phyloP scores from a whole-genome alignment of 2,888 invertebrate species.

The Chrysina gloriosa region DNA sequence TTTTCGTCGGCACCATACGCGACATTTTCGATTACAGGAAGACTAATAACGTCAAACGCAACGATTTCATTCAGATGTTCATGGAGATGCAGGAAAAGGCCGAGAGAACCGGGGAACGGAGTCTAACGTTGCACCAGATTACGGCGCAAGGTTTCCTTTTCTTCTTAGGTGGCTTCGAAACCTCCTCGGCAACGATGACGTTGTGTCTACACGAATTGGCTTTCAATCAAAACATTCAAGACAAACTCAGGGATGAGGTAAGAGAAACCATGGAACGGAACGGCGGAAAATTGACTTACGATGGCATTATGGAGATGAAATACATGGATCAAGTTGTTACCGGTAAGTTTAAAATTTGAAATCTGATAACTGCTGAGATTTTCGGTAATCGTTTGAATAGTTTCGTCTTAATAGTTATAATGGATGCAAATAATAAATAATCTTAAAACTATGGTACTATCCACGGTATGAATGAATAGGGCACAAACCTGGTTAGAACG shows the following conservation, averaged over 20 bases:
- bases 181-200: slow-evolving; percentile 62
- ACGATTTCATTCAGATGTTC: slow-evolving; percentile 60
- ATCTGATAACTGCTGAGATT: no score
- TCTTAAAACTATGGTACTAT: no score
- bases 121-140: slow-evolving; percentile 46
- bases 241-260: slow-evolving; percentile 62
- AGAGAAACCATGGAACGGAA: slow-evolving; percentile 53
- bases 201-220: slow-evolving; percentile 62
- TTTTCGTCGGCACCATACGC: slow-evolving; percentile 13
- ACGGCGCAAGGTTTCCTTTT: slow-evolving; percentile 61
- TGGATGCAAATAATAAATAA: no score
- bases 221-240: slow-evolving; percentile 61
- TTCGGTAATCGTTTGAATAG: no score
- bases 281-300: slow-evolving; percentile 60
- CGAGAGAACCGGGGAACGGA: slow-evolving; percentile 3
- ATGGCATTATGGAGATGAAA: slow-evolving; percentile 63
- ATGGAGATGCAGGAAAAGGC: slow-evolving; percentile 49
- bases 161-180: slow-evolving; percentile 65
- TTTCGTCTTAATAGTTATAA: no score
- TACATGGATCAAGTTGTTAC: slow-evolving; percentile 64
- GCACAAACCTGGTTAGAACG: no score
- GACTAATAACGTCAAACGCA: slow-evolving; percentile 47
- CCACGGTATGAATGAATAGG: no score
- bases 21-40: slow-evolving; percentile 53
- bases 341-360: no score